A percentile compares a stretch with the other conserved stretches of the same genome.
Evolutionary conservation across 2,888 invertebrate species (phyloP).

Genomic region (Mesochorus sp.): DNA sequence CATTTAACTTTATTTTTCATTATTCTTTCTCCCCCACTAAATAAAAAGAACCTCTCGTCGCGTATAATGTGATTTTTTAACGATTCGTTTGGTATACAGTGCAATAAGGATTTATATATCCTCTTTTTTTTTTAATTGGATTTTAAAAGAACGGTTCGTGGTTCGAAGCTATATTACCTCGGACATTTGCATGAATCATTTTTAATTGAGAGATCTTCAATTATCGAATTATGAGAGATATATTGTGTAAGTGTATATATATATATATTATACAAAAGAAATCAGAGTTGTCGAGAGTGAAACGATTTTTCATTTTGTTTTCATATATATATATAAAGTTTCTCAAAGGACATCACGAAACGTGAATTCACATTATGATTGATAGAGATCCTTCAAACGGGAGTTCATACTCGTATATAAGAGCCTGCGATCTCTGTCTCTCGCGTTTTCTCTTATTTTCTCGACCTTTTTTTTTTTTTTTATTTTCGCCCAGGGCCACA

Average conservation of each 20-base stretch:
- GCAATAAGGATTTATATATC: not conserved
- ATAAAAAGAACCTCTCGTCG: not conserved
- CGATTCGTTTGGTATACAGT: not conserved
- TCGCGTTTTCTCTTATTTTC: not conserved
- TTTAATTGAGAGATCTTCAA: too few species aligned
- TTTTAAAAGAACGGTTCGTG: too few species aligned
- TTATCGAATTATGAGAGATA: constrained; percentile 3
- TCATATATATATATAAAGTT: too few species aligned
- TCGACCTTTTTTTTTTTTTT: not conserved
- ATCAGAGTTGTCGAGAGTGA: too few species aligned
- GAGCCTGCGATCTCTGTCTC: not conserved
- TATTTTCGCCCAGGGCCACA: constrained; percentile 12
- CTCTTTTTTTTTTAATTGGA: too few species aligned
- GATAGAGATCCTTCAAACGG: not conserved
- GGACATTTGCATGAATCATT: too few species aligned
- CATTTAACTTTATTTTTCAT: not conserved
- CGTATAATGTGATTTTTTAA: not conserved
- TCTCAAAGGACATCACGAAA: too few species aligned
- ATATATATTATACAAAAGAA: too few species aligned
- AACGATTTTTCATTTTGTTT: too few species aligned
- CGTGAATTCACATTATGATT: too few species aligned
- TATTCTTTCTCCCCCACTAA: not conserved
- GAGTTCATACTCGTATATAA: not conserved
- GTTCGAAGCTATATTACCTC: too few species aligned
- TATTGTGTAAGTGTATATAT: too few species aligned